phyloP scores from a whole-genome alignment of 2,113 vertebrate genomes.

The Hemiscyllium ocellatum region DNA sequence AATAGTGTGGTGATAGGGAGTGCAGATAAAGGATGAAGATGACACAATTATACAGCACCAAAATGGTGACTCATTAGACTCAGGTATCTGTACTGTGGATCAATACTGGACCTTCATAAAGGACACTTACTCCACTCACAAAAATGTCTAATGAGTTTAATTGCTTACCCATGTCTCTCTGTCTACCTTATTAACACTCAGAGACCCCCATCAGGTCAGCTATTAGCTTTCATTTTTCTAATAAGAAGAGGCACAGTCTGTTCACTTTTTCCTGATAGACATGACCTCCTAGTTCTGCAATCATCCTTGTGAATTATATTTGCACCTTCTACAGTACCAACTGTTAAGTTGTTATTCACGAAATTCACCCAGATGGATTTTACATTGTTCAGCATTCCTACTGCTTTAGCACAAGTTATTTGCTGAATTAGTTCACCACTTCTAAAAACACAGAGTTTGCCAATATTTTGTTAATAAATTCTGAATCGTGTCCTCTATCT shows the following conservation, averaged over 20 bases:
- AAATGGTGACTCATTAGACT: too few relatives aligned
- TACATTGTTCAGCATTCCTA: background rate
- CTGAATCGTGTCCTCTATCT: background rate
- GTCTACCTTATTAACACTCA: background rate
- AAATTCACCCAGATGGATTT: background rate
- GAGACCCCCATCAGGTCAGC: too few relatives aligned
- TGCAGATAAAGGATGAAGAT: too few relatives aligned
- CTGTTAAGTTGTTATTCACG: background rate
- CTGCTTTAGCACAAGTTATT: background rate
- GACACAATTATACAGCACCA: too few relatives aligned
- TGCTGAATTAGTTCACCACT: background rate
- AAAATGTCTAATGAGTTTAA: background rate
- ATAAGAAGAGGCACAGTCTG: background rate
- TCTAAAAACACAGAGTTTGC: background rate
- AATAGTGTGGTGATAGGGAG: too few relatives aligned
- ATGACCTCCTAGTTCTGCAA: background rate
- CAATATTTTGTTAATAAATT: background rate
- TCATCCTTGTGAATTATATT: background rate
- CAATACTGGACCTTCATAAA: too few relatives aligned
- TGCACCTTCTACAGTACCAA: background rate
- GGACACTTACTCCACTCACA: too few relatives aligned
- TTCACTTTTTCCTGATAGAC: background rate
- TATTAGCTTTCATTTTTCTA: too few relatives aligned
- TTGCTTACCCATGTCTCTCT: too few relatives aligned
- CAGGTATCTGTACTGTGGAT: too few relatives aligned